phyloP scores from a whole-genome alignment of 1,140 invertebrate genomes.

The Oppia nitens region DNA sequence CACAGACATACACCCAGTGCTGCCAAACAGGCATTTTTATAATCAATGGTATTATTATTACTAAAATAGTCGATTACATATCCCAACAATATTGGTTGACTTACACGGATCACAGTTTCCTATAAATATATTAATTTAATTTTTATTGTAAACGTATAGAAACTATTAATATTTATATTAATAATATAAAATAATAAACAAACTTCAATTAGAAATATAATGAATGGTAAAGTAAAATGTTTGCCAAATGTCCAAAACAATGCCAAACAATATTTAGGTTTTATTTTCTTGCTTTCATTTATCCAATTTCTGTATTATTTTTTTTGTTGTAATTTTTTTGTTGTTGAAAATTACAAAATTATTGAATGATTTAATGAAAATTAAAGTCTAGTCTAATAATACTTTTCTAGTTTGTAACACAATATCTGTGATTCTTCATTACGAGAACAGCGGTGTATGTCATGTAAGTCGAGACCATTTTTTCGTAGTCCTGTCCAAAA shows the following conservation, averaged over 20 bases:
- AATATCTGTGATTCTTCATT: constrained; percentile 8
- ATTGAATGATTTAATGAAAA: no score
- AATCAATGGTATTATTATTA: neutral
- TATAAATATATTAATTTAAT: no score
- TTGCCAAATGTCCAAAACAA: neutral
- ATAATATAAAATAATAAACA: neutral
- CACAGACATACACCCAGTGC: constrained; percentile 19
- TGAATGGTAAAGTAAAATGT: neutral
- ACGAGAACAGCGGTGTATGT: constrained; percentile 2
- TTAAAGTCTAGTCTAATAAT: neutral
- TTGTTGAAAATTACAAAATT: neutral
- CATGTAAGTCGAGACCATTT: constrained; percentile 3
- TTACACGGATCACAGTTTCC: constrained; percentile 33
- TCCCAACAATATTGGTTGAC: constrained; percentile 7
- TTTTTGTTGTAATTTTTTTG: neutral
- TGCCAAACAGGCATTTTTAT: constrained; percentile 3
- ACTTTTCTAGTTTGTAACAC: neutral
- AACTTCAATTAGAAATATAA: neutral
- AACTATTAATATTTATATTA: neutral
- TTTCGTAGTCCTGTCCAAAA: neutral
- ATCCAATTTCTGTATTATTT: neutral
- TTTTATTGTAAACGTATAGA: neutral
- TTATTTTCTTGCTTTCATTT: neutral
- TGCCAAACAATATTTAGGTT: neutral
- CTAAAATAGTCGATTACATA: constrained; percentile 16